Conservation (phyloP, 2,113 vertebrate genomes). For the Pangasianodon gigas region DNA sequence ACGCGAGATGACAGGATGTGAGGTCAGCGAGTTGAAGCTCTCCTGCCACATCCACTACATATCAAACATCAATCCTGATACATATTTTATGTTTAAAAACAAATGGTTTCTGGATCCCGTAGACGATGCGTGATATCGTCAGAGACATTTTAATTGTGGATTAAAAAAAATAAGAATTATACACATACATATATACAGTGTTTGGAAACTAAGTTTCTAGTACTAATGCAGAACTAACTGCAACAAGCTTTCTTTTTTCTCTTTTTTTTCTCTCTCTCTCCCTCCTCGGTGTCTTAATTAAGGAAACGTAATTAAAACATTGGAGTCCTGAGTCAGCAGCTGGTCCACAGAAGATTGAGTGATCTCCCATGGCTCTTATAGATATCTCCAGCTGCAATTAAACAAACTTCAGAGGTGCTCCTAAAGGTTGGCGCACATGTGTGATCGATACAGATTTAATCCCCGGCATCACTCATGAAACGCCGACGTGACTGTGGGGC, state of each 20-base stretch:
- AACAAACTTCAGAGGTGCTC: slow-evolving; percentile 51
- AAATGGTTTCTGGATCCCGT: background rate
- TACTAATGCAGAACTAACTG: background rate
- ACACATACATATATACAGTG: background rate
- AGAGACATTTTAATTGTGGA: background rate
- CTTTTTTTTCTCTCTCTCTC: background rate
- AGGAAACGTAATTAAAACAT: slow-evolving; percentile 45
- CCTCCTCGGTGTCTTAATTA: slow-evolving; percentile 42
- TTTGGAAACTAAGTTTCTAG: background rate
- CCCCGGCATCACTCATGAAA: slow-evolving; percentile 47
- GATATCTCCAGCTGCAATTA: slow-evolving; percentile 49
- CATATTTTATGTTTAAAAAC: background rate
- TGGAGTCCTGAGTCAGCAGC: slow-evolving; percentile 46
- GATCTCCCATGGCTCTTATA: slow-evolving; percentile 35
- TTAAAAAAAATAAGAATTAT: background rate
- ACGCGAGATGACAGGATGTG: background rate
- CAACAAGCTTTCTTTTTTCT: background rate
- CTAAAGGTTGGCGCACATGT: slow-evolving; percentile 50
- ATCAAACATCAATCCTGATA: slow-evolving; percentile 18
- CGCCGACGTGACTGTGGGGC: slow-evolving; percentile 39
- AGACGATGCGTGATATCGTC: background rate
- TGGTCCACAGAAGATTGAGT: slow-evolving; percentile 31
- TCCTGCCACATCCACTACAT: slow-evolving; percentile 6
- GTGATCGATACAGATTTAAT: slow-evolving; percentile 55
- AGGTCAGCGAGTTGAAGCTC: slow-evolving; percentile 28